phyloP scores from a whole-genome alignment of 2,113 vertebrate species.

The Galeopterus variegatus region DNA sequence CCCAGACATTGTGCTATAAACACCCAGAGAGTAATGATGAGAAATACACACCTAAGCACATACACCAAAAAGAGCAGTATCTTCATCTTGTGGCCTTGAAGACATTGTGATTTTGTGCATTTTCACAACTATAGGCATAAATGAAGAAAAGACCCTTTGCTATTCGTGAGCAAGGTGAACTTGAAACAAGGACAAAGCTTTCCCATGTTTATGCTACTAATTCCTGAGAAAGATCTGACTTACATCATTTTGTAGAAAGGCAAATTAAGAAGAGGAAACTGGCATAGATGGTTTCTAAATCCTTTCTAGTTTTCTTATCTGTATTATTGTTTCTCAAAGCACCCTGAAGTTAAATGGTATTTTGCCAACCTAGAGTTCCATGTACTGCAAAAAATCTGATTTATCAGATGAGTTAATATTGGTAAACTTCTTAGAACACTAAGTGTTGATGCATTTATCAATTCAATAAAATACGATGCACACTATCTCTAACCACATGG shows the following conservation, averaged over 20 bases:
- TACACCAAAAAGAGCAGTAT: neutral
- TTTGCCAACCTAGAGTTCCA: neutral
- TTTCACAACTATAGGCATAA: slow-evolving; percentile 44
- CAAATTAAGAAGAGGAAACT: neutral
- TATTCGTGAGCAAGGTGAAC: neutral
- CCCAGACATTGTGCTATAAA: accelerated
- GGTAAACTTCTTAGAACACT: neutral
- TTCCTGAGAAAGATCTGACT: neutral
- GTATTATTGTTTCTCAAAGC: neutral
- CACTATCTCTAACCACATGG: neutral
- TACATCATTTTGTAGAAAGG: neutral
- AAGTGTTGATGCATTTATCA: neutral
- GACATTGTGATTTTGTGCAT: neutral
- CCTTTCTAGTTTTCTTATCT: neutral
- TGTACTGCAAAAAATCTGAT: neutral
- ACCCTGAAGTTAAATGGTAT: neutral
- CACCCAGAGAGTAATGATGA: neutral
- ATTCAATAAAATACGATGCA: neutral
- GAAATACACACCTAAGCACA: accelerated
- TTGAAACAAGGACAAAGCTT: neutral
- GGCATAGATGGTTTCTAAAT: neutral
- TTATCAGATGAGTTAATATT: neutral
- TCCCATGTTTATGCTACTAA: neutral
- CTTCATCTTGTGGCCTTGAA: neutral
- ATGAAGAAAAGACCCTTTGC: neutral